These are phyloP conservation scores for Andricus curvator DNA, from an alignment of 2,888 invertebrate genomes.

Conservation along the genomic window DNA sequence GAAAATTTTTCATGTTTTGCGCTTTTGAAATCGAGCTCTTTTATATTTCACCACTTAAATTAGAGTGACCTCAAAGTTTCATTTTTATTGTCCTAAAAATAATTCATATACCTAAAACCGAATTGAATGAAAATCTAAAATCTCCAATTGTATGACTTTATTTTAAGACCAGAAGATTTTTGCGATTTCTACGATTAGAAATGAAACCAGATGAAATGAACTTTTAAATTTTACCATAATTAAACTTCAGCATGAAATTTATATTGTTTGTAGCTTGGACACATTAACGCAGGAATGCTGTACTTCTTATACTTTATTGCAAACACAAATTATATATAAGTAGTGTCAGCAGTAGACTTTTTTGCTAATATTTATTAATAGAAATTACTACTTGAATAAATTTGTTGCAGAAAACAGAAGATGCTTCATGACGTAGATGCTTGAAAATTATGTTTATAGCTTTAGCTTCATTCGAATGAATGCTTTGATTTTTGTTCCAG, in stretches of 20 bases:
- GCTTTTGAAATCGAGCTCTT: too few relatives aligned
- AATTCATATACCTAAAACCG: too few relatives aligned
- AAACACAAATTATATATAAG: neutral
- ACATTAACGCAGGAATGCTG: neutral
- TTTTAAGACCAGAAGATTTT: too few relatives aligned
- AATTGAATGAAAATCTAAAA: too few relatives aligned
- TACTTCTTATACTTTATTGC: neutral
- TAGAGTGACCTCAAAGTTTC: too few relatives aligned
- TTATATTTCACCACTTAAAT: too few relatives aligned
- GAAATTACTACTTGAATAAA: neutral
- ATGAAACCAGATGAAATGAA: too few relatives aligned
- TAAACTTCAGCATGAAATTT: neutral
- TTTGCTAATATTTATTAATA: neutral
- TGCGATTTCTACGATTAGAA: too few relatives aligned
- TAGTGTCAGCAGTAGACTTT: too few relatives aligned
- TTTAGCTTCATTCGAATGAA: slow-evolving; percentile 23
- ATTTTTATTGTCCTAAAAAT: too few relatives aligned
- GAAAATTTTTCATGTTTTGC: too few relatives aligned
- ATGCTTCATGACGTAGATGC: neutral
- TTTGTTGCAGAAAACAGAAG: neutral
- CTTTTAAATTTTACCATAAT: neutral
- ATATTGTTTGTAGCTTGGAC: neutral
- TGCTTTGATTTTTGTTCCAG: slow-evolving; percentile 81
- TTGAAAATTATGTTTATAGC: slow-evolving; percentile 25
- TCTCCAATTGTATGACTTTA: too few relatives aligned